Evolutionary conservation across 2,888 invertebrate genomes (phyloP).

Genomic region (Andrena marginata): DNA sequence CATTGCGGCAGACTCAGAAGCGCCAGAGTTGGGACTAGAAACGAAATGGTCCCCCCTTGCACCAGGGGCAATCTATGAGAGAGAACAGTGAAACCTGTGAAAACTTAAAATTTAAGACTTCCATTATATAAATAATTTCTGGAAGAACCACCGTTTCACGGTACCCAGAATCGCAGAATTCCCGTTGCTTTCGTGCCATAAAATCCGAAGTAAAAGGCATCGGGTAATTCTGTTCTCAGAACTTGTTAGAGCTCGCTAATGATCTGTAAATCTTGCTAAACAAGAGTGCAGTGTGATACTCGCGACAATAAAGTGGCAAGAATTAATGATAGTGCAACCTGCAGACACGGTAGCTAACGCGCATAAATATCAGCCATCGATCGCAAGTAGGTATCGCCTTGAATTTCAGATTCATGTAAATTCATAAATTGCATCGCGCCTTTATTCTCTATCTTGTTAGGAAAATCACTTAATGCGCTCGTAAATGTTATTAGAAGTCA

Average conservation of each 20-base stretch:
- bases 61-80: slow-evolving; percentile 88
- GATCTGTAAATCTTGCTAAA: slow-evolving; percentile 37
- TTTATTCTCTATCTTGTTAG: slow-evolving; percentile 14
- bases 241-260: slow-evolving; percentile 2
- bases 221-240: slow-evolving; percentile 18
- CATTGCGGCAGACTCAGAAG: slow-evolving; percentile 90
- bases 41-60: slow-evolving; percentile 92
- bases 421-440: not conserved
- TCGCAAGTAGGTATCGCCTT: not conserved
- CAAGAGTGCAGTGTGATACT: slow-evolving; percentile 5
- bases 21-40: slow-evolving; percentile 92
- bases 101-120: not conserved
- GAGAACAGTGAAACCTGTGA: not conserved
- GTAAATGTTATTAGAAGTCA: not conserved
- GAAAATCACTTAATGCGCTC: not conserved
- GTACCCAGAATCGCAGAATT: not conserved
- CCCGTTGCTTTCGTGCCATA: not conserved
- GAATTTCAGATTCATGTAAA: slow-evolving; percentile 25
- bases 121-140: not conserved
- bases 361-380: not conserved
- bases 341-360: not conserved
- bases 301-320: not conserved
- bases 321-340: not conserved
- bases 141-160: not conserved
- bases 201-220: not conserved